Evolutionary conservation across 2,888 invertebrate genomes (phyloP).

Genomic region (Archips xylosteana): DNA sequence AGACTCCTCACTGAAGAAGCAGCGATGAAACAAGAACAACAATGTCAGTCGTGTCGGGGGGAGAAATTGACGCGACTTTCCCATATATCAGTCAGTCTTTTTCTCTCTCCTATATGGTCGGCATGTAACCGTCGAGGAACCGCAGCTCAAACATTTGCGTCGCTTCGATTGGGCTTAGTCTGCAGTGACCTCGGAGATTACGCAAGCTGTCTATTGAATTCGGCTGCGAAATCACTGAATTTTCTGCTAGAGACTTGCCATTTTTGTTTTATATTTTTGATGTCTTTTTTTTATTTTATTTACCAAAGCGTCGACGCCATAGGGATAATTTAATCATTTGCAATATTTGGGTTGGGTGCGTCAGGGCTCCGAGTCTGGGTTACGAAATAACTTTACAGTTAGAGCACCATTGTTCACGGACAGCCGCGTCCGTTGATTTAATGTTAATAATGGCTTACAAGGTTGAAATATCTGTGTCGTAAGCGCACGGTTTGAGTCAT

Average conservation of each 20-base stretch:
- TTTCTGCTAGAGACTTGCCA: slow-evolving; percentile 74
- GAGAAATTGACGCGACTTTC: slow-evolving; percentile 89
- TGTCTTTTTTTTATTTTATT: background rate
- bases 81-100: slow-evolving; percentile 89
- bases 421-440: background rate
- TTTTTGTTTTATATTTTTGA: slow-evolving; percentile 2
- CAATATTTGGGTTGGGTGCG: background rate
- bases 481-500: slow-evolving; percentile 71
- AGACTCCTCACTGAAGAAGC: slow-evolving; percentile 51
- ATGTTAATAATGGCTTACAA: slow-evolving; percentile 21
- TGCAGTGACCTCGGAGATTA: slow-evolving; percentile 83
- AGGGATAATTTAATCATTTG: background rate
- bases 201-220: slow-evolving; percentile 76
- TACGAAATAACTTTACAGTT: slow-evolving; percentile 1
- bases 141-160: slow-evolving; percentile 39
- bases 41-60: slow-evolving; percentile 85
- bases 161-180: slow-evolving; percentile 59
- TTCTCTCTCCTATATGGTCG: slow-evolving; percentile 91
- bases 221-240: slow-evolving; percentile 82
- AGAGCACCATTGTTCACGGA: slow-evolving; percentile 2
- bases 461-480: slow-evolving; percentile 55
- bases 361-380: background rate
- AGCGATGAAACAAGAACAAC: slow-evolving; percentile 55
- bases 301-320: background rate
- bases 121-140: slow-evolving; percentile 71